These are phyloP conservation scores for Mergus octosetaceus DNA, from an alignment of 2,797 vertebrate species.

Conservation along the genomic window DNA sequence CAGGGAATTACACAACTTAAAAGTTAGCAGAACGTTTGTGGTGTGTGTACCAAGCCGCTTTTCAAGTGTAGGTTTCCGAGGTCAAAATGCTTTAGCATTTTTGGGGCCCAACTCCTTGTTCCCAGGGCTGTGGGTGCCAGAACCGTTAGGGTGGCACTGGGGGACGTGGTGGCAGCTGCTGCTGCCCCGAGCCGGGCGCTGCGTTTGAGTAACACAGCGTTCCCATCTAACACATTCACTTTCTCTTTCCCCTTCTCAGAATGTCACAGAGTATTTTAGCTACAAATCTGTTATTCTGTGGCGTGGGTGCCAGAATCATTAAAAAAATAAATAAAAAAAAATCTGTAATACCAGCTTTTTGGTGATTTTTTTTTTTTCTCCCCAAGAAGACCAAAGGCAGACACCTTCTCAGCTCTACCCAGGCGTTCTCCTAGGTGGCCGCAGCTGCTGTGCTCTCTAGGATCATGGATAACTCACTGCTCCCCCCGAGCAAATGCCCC, in stretches of 20 bases:
- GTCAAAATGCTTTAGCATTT: background rate
- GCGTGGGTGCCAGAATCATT: background rate
- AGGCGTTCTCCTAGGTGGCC: background rate
- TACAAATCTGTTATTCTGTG: background rate
- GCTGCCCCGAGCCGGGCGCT: background rate
- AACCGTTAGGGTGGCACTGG: too few species aligned
- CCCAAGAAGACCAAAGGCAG: background rate
- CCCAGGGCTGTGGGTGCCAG: too few species aligned
- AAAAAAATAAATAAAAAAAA: background rate
- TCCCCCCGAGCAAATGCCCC: background rate
- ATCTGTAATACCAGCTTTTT: background rate
- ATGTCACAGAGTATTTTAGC: background rate
- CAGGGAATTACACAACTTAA: background rate
- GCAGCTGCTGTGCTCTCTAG: fast-evolving
- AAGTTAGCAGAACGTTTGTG: background rate
- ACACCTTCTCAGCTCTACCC: background rate
- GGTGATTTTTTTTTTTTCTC: background rate
- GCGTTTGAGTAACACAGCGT: background rate
- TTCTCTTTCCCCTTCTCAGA: background rate
- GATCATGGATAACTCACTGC: background rate
- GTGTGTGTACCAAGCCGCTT: background rate
- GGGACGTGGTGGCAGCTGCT: background rate
- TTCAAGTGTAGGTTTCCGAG: background rate
- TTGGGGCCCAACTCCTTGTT: background rate
- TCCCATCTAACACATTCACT: background rate